Evolutionary conservation across 2,888 invertebrate genomes (phyloP), one percentile per base, ranked within the genome.

Genomic region (Pemphredon lugubris): DNA sequence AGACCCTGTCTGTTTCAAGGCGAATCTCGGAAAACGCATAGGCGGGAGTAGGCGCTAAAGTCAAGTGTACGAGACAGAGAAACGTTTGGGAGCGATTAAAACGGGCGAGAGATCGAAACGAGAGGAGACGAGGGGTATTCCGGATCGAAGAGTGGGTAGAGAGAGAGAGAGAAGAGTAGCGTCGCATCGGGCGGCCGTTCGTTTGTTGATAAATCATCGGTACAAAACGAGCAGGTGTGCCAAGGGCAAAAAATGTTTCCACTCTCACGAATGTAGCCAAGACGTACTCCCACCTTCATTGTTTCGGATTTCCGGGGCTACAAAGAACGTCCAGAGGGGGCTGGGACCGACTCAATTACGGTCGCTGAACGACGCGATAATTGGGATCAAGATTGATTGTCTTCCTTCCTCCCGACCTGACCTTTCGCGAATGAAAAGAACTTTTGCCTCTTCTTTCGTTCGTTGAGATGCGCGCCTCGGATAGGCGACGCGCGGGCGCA

Each of bases 311-410:
- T 79, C 75, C 73, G 77, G 66, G 73, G 75, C 82, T 79, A 72
- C 73, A 71, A 67, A 69, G 68, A 82, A 77, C 77, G 69, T 70
- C 50, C 14, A 48, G 55, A 50, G 48, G 59, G 58, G 71, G 47
- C 48, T 54, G 80, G 75, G 73, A 73, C 71, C 79, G 80, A 82
- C 83, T 86, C 86, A 87, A 88, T 87, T 87, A 88, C 84, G 81
- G 82, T 77, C 67, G 70, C 81, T 81, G 83, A 87, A 84, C 84
- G 87, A 85, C 85, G 83, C 83, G 86, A 84, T 87, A 87, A 88
- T 88, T 88, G 84, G 82, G 83, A 86, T 80, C 81, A 83, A 84
- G 86, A 85, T 86, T 84, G 83, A 87, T 87, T 81, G 84, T 79
- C 83, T 79, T 81, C 70, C 78, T 78, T 79, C 73, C 75, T 58